phyloP scores from a whole-genome alignment of 2,797 vertebrate genomes.

The Catostomus latipinnis region DNA sequence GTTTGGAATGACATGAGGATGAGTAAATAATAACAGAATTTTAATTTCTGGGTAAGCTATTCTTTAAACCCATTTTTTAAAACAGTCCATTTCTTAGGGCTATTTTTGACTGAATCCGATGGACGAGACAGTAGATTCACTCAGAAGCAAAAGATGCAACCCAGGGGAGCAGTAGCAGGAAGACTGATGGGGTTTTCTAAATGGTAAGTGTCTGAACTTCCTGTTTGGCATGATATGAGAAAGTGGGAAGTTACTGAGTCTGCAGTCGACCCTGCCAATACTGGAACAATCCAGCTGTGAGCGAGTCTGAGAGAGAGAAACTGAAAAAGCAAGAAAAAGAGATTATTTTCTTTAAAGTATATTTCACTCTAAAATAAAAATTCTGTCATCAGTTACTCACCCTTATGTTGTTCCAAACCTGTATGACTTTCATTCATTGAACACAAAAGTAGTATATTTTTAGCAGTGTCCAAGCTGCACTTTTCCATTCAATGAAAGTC shows the following conservation, averaged over 20 bases:
- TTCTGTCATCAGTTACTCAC: too few relatives aligned
- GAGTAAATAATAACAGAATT: too few relatives aligned
- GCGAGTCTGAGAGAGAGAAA: constrained; percentile 1
- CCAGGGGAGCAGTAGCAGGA: constrained; percentile 6
- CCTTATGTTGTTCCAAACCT: too few relatives aligned
- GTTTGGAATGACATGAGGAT: too few relatives aligned
- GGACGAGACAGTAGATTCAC: not conserved
- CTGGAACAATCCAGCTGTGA: constrained; percentile 69
- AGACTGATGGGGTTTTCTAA: constrained; percentile 53
- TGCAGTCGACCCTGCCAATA: constrained; percentile 37
- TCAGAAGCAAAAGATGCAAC: constrained; percentile 10
- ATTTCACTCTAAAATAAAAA: too few relatives aligned
- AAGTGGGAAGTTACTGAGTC: constrained; percentile 55
- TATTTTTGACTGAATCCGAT: not conserved
- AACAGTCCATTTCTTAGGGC: constrained; percentile 2
- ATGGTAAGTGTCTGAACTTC: constrained; percentile 60
- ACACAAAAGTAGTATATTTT: too few relatives aligned
- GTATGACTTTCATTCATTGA: too few relatives aligned
- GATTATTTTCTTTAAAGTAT: not conserved
- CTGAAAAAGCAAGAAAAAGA: not conserved
- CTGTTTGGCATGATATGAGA: constrained; percentile 58
- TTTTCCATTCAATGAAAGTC: too few relatives aligned
- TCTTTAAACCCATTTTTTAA: not conserved
- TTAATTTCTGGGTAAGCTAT: not conserved
- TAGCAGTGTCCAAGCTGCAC: too few relatives aligned